Base-by-base conservation (phyloP, 30 jellyfish, hydroid and myxozoan species). In the Chrysaora quinquecirrha region DNA sequence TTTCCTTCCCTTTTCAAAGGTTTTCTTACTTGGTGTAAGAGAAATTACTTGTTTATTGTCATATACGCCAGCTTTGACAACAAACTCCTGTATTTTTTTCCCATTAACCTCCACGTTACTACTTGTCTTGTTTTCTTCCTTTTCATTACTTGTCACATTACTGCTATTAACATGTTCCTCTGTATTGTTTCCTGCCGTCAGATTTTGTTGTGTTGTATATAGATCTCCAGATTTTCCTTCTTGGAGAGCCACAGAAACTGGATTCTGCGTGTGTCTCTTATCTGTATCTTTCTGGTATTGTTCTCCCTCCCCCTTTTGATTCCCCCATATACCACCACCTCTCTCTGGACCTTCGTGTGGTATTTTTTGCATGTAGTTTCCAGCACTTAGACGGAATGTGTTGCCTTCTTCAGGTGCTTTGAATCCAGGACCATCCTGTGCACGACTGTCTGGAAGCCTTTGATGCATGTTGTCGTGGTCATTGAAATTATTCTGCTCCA, bases 301-400 rank as follows among this genome's bases (percentile, higher is more conserved):
- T 48, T 82, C 85, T 33, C 92, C 92, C 22, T 32, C 63, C 64
- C 85, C 92, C 29, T 52, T 52, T 16, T 52, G 68, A 69, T 69
- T 32, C 18, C 92, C 92, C 92, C 92, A 82, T 22, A 82, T 34
- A 25, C 92, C 92, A 0, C 92, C 92, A 1, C 92, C 92, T 60
- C 92, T 82, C 32, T 82, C 92, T 32, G 92, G 92, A 16, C 92
- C 92, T 71, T 31, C 78, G 34, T 82, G 92, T 6, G 85, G 92
- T 49, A 21, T 50, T 16, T 47, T 65, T 54, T 24, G 28, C 54
- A 38, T 38, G 54, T 14, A 3, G 14, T 14, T 38, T 38, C 54
- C 54, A 38, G 14, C 11, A 6, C 14, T 38, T 38, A 38, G 14
- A 6, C 14, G 86, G 64, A 52, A 74, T 64, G 64, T 63, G 89